These are phyloP conservation scores for Columba livia DNA, from an alignment of 2,113 vertebrate genomes.

Conservation along the genomic window DNA sequence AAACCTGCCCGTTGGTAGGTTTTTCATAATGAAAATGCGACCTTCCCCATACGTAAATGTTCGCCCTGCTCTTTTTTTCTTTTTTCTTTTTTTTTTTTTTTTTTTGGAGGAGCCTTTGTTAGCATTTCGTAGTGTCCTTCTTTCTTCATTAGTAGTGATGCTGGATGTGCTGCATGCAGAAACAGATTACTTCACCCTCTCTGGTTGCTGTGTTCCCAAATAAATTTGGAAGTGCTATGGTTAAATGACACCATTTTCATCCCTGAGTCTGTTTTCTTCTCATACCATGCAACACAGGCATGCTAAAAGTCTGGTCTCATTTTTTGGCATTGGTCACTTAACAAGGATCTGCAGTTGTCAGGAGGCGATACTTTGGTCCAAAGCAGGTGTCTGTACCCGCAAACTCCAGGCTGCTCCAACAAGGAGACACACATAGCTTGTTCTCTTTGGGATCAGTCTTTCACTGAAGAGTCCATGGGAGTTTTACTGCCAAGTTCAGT, in stretches of 20 bases:
- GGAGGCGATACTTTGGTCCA: background rate
- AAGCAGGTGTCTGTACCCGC: background rate
- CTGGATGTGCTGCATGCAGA: slow-evolving; percentile 45
- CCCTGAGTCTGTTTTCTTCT: slow-evolving; percentile 46
- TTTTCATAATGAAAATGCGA: background rate
- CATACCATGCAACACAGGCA: slow-evolving; percentile 18
- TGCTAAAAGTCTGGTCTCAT: slow-evolving; percentile 20
- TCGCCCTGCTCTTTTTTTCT: accelerated
- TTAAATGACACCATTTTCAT: slow-evolving; percentile 34
- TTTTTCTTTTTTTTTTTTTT: background rate
- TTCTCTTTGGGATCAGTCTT: slow-evolving; percentile 43
- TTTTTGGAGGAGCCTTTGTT: background rate
- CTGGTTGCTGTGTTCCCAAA: background rate
- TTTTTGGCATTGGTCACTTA: background rate
- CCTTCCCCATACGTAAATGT: background rate
- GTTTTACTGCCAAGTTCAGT: slow-evolving; percentile 40
- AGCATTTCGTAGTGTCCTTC: background rate
- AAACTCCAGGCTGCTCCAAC: background rate
- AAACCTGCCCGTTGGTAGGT: background rate
- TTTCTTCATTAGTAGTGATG: background rate
- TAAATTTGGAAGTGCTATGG: background rate
- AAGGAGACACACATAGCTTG: background rate
- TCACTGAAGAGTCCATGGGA: slow-evolving; percentile 21
- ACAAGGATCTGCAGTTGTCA: background rate
- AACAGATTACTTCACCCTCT: background rate